phyloP scores from a whole-genome alignment of 2,888 invertebrate species.

The Dicyrtomina minuta region DNA sequence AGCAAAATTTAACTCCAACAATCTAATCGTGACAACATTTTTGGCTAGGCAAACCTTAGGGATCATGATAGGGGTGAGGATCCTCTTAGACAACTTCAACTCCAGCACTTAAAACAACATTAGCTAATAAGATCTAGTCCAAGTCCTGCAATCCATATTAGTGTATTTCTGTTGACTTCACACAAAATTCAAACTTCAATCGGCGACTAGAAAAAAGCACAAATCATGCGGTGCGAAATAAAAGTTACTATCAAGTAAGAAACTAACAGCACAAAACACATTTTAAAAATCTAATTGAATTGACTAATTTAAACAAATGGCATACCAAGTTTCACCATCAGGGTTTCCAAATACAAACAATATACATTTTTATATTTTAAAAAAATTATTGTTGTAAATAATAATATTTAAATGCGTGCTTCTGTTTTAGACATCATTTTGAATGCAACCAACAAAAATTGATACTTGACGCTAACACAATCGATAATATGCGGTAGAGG shows the following conservation, averaged over 20 bases:
- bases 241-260: slow-evolving; percentile 87
- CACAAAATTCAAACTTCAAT: slow-evolving; percentile 79
- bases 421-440: too few species aligned
- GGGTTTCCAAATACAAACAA: too few species aligned
- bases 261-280: too few species aligned
- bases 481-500: slow-evolving; percentile 39
- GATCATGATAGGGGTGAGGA: not conserved
- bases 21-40: slow-evolving; percentile 1
- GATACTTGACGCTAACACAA: slow-evolving; percentile 58
- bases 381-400: too few species aligned
- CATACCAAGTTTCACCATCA: too few species aligned
- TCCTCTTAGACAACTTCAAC: not conserved
- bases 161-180: slow-evolving; percentile 41
- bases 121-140: slow-evolving; percentile 6
- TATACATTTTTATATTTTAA: too few species aligned
- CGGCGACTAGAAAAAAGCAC: slow-evolving; percentile 70
- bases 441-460: too few species aligned
- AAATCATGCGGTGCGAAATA: slow-evolving; percentile 70
- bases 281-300: too few species aligned
- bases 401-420: too few species aligned
- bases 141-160: slow-evolving; percentile 17
- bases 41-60: not conserved
- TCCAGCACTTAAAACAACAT: not conserved
- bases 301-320: too few species aligned
- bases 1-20: too few species aligned